A percentile compares a stretch with the other conserved stretches of the same genome.
Evolutionary conservation across 92 coral and sea anemone species (phyloP).

Genomic region (Micromussa lordhowensis): DNA sequence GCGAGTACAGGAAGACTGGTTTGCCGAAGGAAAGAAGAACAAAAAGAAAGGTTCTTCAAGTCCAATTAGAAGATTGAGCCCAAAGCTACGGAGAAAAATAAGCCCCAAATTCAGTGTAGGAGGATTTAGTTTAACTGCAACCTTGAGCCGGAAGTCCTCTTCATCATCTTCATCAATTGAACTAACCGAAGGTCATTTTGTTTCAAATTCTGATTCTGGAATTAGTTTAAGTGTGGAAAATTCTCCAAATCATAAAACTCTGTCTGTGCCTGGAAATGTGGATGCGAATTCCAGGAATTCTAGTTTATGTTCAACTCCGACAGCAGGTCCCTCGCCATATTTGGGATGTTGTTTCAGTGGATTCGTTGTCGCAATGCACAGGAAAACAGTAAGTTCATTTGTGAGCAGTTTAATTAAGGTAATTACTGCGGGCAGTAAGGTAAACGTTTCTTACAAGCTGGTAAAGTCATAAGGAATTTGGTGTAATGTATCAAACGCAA

Average conservation of each 20-base stretch:
- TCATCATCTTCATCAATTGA: constrained; percentile 80
- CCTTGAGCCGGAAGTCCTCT: constrained; percentile 68
- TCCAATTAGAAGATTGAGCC: constrained; percentile 65
- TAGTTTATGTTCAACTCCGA: constrained; percentile 73
- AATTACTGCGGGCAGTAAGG: too few species aligned
- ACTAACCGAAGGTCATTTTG: constrained; percentile 67
- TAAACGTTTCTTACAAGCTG: too few species aligned
- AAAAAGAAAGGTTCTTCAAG: constrained; percentile 59
- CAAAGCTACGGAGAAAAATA: constrained; percentile 62
- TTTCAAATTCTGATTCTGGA: constrained; percentile 83
- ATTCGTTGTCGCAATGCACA: constrained; percentile 91
- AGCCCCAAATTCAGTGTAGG: constrained; percentile 64
- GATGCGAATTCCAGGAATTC: constrained; percentile 64
- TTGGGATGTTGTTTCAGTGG: constrained; percentile 78
- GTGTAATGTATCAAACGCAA: too few species aligned
- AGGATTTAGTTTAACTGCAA: constrained; percentile 58
- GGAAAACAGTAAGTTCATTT: constrained; percentile 81
- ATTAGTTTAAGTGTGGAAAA: constrained; percentile 74
- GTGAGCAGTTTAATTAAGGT: background rate
- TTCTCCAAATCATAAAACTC: constrained; percentile 53
- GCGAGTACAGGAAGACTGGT: constrained; percentile 85
- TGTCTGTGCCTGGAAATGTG: constrained; percentile 58
- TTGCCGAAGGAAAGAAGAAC: constrained; percentile 72
- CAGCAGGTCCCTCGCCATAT: constrained; percentile 72
- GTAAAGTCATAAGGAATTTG: too few species aligned